Percentiles rank a stretch among this genome's conserved stretches.
phyloP scores from a whole-genome alignment of 2,888 invertebrate species.

The Epistrophella euchroma region DNA sequence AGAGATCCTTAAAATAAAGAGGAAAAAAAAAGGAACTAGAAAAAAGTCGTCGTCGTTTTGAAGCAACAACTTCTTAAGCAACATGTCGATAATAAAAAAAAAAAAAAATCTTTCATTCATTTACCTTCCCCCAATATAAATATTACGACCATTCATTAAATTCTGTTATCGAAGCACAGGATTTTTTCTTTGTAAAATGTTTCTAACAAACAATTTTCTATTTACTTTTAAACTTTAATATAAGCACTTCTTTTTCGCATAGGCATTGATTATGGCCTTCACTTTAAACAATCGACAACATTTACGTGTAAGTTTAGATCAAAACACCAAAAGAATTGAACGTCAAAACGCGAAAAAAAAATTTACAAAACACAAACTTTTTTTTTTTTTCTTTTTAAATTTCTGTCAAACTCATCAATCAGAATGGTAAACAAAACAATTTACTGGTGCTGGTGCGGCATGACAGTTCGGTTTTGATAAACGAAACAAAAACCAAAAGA shows the following conservation, averaged over 20 bases:
- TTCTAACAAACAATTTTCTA: constrained; percentile 6
- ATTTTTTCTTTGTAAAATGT: constrained; percentile 10
- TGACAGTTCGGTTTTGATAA: constrained; percentile 37
- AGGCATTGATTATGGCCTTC: not conserved
- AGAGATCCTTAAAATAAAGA: constrained; percentile 23
- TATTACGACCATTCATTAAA: constrained; percentile 25
- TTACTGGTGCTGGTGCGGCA: constrained; percentile 17
- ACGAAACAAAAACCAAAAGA: constrained; percentile 21
- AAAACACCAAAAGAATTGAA: constrained; percentile 8
- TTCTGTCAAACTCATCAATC: constrained; percentile 32
- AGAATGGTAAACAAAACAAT: constrained; percentile 48
- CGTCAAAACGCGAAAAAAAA: constrained; percentile 1
- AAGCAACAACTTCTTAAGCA: constrained; percentile 74
- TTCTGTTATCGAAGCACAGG: constrained; percentile 30
- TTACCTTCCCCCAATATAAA: constrained; percentile 28
- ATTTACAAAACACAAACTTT: constrained; percentile 9
- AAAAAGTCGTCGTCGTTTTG: constrained; percentile 41
- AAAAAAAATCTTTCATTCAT: constrained; percentile 34
- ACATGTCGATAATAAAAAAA: constrained; percentile 65
- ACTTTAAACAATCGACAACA: not conserved
- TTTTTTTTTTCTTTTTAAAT: not conserved
- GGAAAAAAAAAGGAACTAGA: constrained; percentile 4
- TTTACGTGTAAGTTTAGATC: not conserved
- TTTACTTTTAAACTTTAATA: constrained; percentile 36
- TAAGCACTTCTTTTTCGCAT: not conserved